phyloP scores from a whole-genome alignment of 2,113 vertebrate genomes.

The Seriola rivoliana region DNA sequence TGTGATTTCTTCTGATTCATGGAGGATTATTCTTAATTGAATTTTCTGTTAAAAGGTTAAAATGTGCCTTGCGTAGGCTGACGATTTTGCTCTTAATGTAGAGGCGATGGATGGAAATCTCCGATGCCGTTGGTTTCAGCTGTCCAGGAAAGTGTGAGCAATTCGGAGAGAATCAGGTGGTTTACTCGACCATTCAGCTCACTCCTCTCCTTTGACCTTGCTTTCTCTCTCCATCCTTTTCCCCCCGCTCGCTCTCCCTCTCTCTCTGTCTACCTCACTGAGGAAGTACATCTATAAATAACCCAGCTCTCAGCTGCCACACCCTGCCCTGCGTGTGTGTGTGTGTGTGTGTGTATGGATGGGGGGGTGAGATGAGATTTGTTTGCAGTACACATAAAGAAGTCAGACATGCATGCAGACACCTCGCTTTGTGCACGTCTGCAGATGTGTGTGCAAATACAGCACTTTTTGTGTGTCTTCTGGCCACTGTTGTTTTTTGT shows the following conservation, averaged over 20 bases:
- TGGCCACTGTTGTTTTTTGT: slow-evolving; percentile 17
- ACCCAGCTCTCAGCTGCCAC: slow-evolving; percentile 75
- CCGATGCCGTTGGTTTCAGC: slow-evolving; percentile 10
- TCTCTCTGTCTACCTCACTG: slow-evolving; percentile 64
- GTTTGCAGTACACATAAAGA: slow-evolving; percentile 74
- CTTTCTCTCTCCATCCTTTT: slow-evolving; percentile 45
- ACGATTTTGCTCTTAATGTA: background rate
- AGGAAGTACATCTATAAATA: slow-evolving; percentile 85
- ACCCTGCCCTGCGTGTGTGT: slow-evolving; percentile 63
- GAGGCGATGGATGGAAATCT: background rate
- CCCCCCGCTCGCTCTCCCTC: background rate
- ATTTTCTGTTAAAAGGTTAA: background rate
- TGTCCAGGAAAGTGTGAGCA: slow-evolving; percentile 9
- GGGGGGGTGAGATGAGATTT: slow-evolving; percentile 46
- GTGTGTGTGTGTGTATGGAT: slow-evolving; percentile 30
- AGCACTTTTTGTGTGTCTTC: slow-evolving; percentile 42
- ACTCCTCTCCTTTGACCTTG: slow-evolving; percentile 79
- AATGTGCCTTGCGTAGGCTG: background rate
- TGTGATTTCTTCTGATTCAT: too few relatives aligned
- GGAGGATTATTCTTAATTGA: background rate
- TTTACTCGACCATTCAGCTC: slow-evolving; percentile 70
- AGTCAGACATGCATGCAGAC: slow-evolving; percentile 59
- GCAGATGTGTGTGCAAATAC: slow-evolving; percentile 53
- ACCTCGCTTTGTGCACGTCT: slow-evolving; percentile 51
- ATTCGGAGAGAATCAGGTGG: slow-evolving; percentile 47